Evolutionary conservation across 2,888 invertebrate species (phyloP).

Genomic region (Agrotis segetum): DNA sequence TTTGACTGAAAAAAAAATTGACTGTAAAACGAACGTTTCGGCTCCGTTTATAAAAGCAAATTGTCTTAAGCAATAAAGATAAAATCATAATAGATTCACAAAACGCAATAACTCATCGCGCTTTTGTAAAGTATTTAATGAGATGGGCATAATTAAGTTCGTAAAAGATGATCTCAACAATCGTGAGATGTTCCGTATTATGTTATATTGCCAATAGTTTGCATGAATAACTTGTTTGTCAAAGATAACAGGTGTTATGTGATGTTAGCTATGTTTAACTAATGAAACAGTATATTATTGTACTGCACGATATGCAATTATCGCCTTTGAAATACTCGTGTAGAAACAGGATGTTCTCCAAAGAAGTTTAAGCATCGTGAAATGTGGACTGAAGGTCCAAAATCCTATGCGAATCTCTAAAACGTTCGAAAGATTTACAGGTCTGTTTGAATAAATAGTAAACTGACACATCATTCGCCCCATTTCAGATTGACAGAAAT

Average conservation of each 20-base stretch:
- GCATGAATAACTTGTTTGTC: conserved; percentile 29
- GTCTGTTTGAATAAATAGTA: too few relatives aligned
- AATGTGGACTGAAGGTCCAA: not conserved
- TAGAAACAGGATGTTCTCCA: not conserved
- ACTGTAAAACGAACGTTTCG: too few relatives aligned
- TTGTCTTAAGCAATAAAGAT: conserved; percentile 1
- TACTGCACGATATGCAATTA: conserved; percentile 23
- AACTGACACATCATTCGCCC: too few relatives aligned
- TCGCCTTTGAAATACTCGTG: conserved; percentile 19
- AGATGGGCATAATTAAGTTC: conserved; percentile 4
- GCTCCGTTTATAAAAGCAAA: not conserved
- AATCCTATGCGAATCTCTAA: not conserved
- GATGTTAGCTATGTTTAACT: conserved; percentile 26
- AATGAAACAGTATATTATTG: conserved; percentile 24
- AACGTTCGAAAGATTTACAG: too few relatives aligned
- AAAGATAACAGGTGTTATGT: conserved; percentile 39
- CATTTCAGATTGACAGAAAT: too few relatives aligned
- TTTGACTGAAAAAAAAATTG: not conserved
- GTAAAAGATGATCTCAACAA: conserved; percentile 10
- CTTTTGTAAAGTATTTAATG: conserved; percentile 4
- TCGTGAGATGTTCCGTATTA: conserved; percentile 24
- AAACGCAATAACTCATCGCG: not conserved
- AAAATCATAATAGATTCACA: not conserved
- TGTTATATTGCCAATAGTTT: conserved; percentile 36
- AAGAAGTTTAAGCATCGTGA: not conserved